Evolutionary conservation across 2,113 vertebrate species (phyloP).

Genomic region (Sylvia atricapilla): DNA sequence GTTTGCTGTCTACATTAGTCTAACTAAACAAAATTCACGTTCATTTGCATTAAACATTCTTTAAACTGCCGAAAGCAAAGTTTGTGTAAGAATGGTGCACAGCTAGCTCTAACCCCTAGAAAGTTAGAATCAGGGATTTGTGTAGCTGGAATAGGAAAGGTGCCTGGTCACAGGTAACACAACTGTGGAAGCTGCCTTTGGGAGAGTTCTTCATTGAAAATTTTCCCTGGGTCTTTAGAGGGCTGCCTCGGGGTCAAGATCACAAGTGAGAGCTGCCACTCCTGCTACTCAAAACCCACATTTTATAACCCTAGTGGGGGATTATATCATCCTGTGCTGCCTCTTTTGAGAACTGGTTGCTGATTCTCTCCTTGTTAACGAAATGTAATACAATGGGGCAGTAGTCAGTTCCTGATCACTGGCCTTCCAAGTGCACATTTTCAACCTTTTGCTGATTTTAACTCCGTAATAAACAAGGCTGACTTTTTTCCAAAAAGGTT

Average conservation of each 20-base stretch:
- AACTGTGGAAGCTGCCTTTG: background rate
- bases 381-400: background rate
- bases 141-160: background rate
- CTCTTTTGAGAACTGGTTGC: background rate
- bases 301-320: background rate
- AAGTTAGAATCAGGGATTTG: background rate
- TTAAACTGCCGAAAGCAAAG: background rate
- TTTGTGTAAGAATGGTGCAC: background rate
- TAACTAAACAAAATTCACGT: background rate
- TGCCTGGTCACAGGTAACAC: background rate
- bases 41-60: background rate
- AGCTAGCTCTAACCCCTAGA: background rate
- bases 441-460: background rate
- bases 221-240: background rate
- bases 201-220: background rate
- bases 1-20: background rate
- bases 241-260: background rate
- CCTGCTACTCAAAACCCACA: background rate
- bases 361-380: background rate
- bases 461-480: background rate
- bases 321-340: background rate
- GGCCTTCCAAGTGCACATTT: background rate
- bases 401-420: background rate
- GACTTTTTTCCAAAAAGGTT: background rate
- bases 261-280: background rate